Percentiles rank a stretch among this genome's conserved stretches.
Conservation (phyloP, 2,113 vertebrate genomes). For the Catharus fuscescens region DNA sequence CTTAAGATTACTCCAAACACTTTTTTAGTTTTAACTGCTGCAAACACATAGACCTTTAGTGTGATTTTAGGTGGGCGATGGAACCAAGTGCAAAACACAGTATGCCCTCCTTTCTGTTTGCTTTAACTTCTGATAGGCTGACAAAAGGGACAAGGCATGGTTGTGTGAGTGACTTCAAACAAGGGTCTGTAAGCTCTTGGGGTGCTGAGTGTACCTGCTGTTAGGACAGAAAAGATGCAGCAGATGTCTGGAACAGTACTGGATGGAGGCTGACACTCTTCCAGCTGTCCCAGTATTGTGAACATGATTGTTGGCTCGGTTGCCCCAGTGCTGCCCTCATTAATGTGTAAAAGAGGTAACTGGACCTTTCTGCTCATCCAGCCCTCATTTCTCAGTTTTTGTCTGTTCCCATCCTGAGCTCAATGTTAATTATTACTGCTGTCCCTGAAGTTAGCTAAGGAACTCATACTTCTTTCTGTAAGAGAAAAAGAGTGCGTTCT, state of each 20-base stretch:
- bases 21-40: neutral
- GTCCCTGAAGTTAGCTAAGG: neutral
- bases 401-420: neutral
- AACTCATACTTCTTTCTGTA: neutral
- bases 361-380: neutral
- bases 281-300: neutral
- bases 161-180: neutral
- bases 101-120: neutral
- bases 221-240: neutral
- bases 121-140: neutral
- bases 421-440: neutral
- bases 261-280: neutral
- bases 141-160: neutral
- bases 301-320: neutral
- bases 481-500: rapidly evolving
- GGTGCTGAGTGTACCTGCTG: neutral
- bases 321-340: neutral
- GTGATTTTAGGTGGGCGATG: neutral
- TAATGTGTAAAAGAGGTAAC: neutral
- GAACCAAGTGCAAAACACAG: neutral
- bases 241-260: neutral
- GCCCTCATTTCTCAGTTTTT: neutral
- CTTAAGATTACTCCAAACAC: neutral
- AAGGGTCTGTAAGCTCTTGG: neutral
- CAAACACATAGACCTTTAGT: neutral